A percentile compares a stretch with the other conserved stretches of the same genome.
Evolutionary conservation across 2,888 invertebrate genomes (phyloP).

Genomic region (Synergus japonicus): DNA sequence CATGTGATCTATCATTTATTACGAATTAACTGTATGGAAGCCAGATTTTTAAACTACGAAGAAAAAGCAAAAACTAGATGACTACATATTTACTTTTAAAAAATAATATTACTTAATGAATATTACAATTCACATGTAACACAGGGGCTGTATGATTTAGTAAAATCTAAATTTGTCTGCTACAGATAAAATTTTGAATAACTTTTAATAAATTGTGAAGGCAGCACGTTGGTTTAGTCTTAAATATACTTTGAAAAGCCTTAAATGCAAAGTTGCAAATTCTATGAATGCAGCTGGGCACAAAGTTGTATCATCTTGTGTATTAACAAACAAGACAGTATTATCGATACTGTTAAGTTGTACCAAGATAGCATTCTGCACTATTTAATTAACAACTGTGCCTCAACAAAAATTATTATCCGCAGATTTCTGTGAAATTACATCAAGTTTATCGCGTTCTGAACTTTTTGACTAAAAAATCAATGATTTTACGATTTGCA

Average conservation of each 20-base stretch:
- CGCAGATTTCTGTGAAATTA: background rate
- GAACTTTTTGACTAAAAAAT: background rate
- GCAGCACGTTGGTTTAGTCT: conserved; percentile 63
- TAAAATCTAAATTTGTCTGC: conserved; percentile 64
- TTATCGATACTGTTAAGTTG: conserved; percentile 2
- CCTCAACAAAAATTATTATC: background rate
- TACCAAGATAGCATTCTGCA: background rate
- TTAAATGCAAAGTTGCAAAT: conserved; percentile 55
- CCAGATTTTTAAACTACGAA: background rate
- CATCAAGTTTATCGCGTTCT: background rate
- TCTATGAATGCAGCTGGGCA: conserved; percentile 69
- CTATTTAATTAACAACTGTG: background rate
- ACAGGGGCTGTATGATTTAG: conserved; percentile 36
- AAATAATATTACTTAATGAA: background rate
- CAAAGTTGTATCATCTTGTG: conserved; percentile 53
- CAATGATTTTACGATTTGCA: background rate
- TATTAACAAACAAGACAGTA: conserved; percentile 59
- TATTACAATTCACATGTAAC: background rate
- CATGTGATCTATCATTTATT: background rate
- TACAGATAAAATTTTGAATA: conserved; percentile 55
- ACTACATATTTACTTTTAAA: background rate
- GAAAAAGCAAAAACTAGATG: background rate
- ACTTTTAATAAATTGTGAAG: conserved; percentile 59
- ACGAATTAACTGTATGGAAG: background rate
- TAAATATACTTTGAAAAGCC: conserved; percentile 50